Percentiles rank a stretch among this genome's conserved stretches.
Evolutionary conservation across 2,888 invertebrate species (phyloP).

Genomic region (Cabera pusaria): DNA sequence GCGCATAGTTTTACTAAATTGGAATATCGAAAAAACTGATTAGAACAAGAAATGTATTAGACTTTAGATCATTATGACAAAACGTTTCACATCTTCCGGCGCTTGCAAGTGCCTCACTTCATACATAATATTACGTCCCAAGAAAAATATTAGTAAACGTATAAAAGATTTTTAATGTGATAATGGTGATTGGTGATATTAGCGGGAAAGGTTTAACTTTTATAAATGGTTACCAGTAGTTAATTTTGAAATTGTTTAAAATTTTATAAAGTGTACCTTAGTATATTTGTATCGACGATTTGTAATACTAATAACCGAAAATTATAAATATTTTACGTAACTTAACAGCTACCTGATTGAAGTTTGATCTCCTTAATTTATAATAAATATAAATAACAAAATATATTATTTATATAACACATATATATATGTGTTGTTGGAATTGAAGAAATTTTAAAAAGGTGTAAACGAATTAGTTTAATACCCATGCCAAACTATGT

Average conservation of each 20-base stretch:
- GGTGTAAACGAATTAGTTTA: slow-evolving; percentile 38
- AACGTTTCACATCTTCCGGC: slow-evolving; percentile 1
- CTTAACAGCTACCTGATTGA: slow-evolving; percentile 72
- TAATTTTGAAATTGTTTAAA: slow-evolving; percentile 34
- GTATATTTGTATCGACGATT: slow-evolving; percentile 27
- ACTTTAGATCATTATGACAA: no score
- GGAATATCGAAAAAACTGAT: no score
- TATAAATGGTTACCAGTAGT: slow-evolving; percentile 41
- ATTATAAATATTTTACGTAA: slow-evolving; percentile 19
- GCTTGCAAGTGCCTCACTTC: slow-evolving; percentile 6
- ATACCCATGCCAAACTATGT: slow-evolving; percentile 69
- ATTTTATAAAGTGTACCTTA: slow-evolving; percentile 27
- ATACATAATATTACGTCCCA: slow-evolving; percentile 13
- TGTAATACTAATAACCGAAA: slow-evolving; percentile 14
- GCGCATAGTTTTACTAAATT: no score
- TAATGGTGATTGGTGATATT: slow-evolving; percentile 65
- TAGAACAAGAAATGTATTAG: no score
- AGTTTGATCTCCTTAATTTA: slow-evolving; percentile 78
- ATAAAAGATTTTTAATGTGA: slow-evolving; percentile 44
- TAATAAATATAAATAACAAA: slow-evolving; percentile 55
- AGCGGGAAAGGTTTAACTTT: slow-evolving; percentile 48
- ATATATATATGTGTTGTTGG: slow-evolving; percentile 50
- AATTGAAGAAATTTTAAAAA: slow-evolving; percentile 48
- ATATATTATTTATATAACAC: slow-evolving; percentile 52
- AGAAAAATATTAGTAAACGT: slow-evolving; percentile 12